Evolutionary conservation across 2,888 invertebrate species (phyloP), one percentile per base, ranked within the genome.

Genomic region (Strigamia transsilvanica): DNA sequence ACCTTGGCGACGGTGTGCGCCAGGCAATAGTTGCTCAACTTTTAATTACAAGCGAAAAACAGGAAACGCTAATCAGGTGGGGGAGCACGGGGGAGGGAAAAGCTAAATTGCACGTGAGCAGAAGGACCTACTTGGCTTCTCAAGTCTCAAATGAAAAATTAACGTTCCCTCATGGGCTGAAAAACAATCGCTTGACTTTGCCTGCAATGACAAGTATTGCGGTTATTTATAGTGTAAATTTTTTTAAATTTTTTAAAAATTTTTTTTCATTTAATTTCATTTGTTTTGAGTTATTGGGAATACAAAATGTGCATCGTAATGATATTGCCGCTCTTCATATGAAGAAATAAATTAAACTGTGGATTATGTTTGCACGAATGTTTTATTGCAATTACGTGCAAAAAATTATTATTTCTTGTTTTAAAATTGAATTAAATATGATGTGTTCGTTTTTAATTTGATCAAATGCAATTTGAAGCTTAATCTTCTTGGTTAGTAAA

Each of bases 61-160:
- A 66, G 61, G 61, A 66, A 66, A 66, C 61, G 61, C 61, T 66
- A 66, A 66, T 66, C 61, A 66, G 61, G 61, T 66, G 12, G 61
- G 61, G 61, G 61, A 66, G 61, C 9, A 21, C 23, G 61, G 21
- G 61, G 61, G 18, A 23, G 61, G 23, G 18, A 66, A 66, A 46
- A 46, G 46, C 46, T 46, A 46, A 66, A 66, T 66, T 66, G 61
- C 61, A 66, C 61, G 61, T 66, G 61, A 66, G 21, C 61, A 66
- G 21, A 12, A 66, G 51, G 61, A 66, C 10, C 18, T 18, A 66
- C 21, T 66, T 66, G 10, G 61, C 61, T 66, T 66, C 23, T 18
- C 61, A 66, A 66, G 61, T 66, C 61, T 66, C 61, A 66, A 66
- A 66, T 66, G 61, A 66, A 66, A 66, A 66, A 66, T 66, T 66